Evolutionary conservation across 1,140 invertebrate species (phyloP).

Genomic region (Cepaea nemoralis): DNA sequence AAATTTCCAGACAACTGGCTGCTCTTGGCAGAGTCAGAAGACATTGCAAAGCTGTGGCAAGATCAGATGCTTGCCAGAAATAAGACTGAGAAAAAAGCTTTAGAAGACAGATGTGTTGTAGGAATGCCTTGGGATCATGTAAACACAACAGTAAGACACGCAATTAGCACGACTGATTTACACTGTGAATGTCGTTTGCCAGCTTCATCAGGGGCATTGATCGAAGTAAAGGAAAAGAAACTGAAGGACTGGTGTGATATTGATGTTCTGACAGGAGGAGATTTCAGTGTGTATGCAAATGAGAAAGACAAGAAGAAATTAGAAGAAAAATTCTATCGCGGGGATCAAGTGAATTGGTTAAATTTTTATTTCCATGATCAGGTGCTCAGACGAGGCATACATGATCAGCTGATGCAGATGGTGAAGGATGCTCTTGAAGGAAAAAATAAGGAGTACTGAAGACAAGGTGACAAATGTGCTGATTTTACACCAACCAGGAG

Average conservation of each 20-base stretch:
- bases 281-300: constrained; percentile 43
- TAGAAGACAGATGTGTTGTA: constrained; percentile 42
- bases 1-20: constrained; percentile 53
- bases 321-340: constrained; percentile 54
- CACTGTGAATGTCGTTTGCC: constrained; percentile 38
- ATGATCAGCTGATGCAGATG: constrained; percentile 38
- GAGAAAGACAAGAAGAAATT: constrained; percentile 35
- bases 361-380: constrained; percentile 55
- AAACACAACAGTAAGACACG: constrained; percentile 34
- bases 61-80: constrained; percentile 41
- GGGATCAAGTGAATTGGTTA: constrained; percentile 52
- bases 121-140: constrained; percentile 54
- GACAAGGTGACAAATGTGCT: constrained; percentile 41
- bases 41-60: constrained; percentile 44
- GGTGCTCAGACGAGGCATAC: constrained; percentile 49
- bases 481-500: constrained; percentile 51
- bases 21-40: constrained; percentile 44
- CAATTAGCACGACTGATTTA: background rate
- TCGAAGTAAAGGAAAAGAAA: constrained; percentile 49
- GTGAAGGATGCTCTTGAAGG: constrained; percentile 45
- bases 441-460: constrained; percentile 41
- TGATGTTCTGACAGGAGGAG: constrained; percentile 51
- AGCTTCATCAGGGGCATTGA: constrained; percentile 50
- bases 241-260: constrained; percentile 55
- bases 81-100: constrained; percentile 36